A percentile compares a stretch with the other conserved stretches of the same genome.
These are phyloP conservation scores for Zonotrichia leucophrys DNA, from an alignment of 2,113 vertebrate genomes.

Conservation along the genomic window DNA sequence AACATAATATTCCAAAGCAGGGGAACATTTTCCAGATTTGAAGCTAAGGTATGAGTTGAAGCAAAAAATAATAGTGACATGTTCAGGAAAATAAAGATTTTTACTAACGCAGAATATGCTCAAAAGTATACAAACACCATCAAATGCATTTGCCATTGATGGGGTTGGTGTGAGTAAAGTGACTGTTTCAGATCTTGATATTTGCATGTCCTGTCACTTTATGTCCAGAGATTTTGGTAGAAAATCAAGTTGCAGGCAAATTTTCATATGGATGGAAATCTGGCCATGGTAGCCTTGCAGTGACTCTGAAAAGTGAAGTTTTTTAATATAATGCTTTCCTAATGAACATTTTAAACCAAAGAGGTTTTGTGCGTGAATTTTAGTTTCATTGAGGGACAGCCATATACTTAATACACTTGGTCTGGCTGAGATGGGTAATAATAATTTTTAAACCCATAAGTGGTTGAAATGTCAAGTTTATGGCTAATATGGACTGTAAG, in stretches of 20 bases:
- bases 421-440: conserved; percentile 5
- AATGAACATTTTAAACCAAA: neutral
- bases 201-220: neutral
- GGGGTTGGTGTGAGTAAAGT: neutral
- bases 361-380: neutral
- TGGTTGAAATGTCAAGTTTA: neutral
- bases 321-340: neutral
- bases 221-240: neutral
- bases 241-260: conserved; percentile 2
- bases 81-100: neutral
- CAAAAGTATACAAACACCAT: neutral
- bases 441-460: conserved; percentile 23
- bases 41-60: neutral
- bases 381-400: neutral
- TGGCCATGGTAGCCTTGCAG: neutral
- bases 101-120: neutral
- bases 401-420: neutral
- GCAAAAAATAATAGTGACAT: neutral
- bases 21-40: neutral
- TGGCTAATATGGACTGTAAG: neutral
- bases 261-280: neutral
- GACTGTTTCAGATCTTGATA: neutral
- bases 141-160: neutral
- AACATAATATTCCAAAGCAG: neutral
- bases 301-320: neutral